Evolutionary conservation across 2,113 vertebrate genomes (phyloP), one percentile per base, ranked within the genome.

Genomic region (Oreochromis tanganicae): DNA sequence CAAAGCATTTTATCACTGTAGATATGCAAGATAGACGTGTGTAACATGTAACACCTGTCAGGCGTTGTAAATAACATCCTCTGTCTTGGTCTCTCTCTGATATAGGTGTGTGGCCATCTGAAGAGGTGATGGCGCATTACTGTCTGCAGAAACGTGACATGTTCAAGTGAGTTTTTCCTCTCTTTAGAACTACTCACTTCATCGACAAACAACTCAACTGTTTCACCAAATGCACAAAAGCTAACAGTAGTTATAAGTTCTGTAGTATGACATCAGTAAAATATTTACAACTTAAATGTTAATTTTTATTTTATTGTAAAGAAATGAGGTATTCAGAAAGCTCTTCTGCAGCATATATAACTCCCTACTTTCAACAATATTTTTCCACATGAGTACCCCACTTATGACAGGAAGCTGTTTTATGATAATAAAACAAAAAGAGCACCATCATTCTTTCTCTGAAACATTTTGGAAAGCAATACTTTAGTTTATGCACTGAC

Each of bases 91-190:
- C 27, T 88, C 79, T 88, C 36, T 91, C 16, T 90, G 48, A 66
- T 71, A 41, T 9, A 99, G 98, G 98, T 97, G 96, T 99, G 94
- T 99, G 98, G 98, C 98, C 98, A 0, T 98, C 98, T 81, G 98
- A 99, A 96, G 98, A 99, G 95, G 98, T 98, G 85, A 96, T 99
- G 96, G 98, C 98, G 92, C 97, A 98, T 96, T 99, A 99, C 96
- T 99, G 98, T 95, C 96, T 99, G 87, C 97, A 97, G 96, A 98
- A 98, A 91, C 96, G 92, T 29, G 93, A 97, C 90, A 95, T 94
- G 85, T 99, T 99, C 97, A 98, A 97, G 98, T 99, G 96, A 96
- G 95, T 94, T 50, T n/a, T 16, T 6, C 9, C 7, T 63, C 13
- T 59, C 21, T 81, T 32, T 57, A 54, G 66, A 83, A 1, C 27